Evolutionary conservation across 2,888 invertebrate genomes (phyloP).

Genomic region (Orthonevra nobilis): DNA sequence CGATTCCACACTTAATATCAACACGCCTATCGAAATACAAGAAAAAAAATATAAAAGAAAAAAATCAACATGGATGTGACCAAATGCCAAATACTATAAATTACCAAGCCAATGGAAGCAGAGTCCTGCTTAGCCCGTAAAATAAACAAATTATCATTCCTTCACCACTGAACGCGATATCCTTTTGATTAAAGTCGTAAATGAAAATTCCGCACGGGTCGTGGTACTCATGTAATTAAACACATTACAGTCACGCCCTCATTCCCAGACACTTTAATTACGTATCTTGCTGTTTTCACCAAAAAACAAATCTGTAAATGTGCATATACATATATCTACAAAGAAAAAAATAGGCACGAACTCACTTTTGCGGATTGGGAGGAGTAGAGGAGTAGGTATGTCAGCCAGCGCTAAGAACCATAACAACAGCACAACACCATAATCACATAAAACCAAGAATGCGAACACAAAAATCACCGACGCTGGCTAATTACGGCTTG

Average conservation of each 20-base stretch:
- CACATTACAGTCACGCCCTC: conserved; percentile 41
- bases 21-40: background rate
- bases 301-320: conserved; percentile 17
- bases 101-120: background rate
- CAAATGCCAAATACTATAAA: conserved; percentile 6
- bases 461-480: conserved; percentile 36
- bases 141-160: conserved; percentile 22
- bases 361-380: no score
- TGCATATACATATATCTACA: no score
- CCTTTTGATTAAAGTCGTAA: conserved; percentile 4
- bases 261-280: conserved; percentile 49
- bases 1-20: conserved; percentile 17
- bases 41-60: no score
- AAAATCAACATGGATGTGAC: background rate
- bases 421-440: conserved; percentile 27
- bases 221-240: conserved; percentile 48
- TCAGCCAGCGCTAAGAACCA: no score
- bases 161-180: background rate
- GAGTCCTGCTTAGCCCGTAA: conserved; percentile 3
- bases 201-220: conserved; percentile 34
- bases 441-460: conserved; percentile 46
- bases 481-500: conserved; percentile 46
- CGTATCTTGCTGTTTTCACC: conserved; percentile 37
- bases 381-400: no score
- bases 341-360: no score